Base-by-base conservation (phyloP, 2,888 invertebrate genomes). In the Hypomecis punctinalis region DNA sequence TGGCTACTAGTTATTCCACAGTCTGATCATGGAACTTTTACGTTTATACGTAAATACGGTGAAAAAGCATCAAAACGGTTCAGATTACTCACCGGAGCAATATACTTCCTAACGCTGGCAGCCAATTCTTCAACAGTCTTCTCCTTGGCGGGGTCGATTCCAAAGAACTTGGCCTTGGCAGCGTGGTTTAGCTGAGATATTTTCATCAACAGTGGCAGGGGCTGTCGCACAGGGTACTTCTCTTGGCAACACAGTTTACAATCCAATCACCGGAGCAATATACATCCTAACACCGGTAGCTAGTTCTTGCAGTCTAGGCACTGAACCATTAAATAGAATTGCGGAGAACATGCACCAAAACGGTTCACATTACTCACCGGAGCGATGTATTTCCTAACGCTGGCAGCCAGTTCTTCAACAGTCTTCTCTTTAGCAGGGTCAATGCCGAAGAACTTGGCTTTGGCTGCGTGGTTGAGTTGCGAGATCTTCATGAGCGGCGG, bases 101-200 rank as follows among this genome's bases (percentile, higher is more conserved):
- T 90, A 79, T 88, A 92, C 73, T 88, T 92, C 76, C 91, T 85
- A 6, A 93, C 91, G 48, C 90, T 89, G 35, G 92, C 92, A 0
- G 90, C 78, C 55, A 91, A 68, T 68, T 92, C 92, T 48, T 93
- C 92, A 6, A 91, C 80, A 55, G 76, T 91, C 70, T 85, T 90
- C 71, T 89, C 91, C 61, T 86, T 89, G 78, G 88, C 90, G 1
- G 78, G 63, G 6, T 90, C 91, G 10, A 91, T 63, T 0, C 92
- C 93, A 58, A 92, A 92, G 85, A 92, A 92, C 76, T 86, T 92
- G 58, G 90, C 89, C 79, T 92, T 92, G 5, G 91, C 92, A 1
- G 81, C 88, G 64, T 88, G 88, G 66, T 90, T 92, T 53, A 91
- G 69, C 0, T 86, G 82, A 0, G 91, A 86, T 62, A 92, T 90